Percentiles rank a stretch among this genome's conserved stretches.
Evolutionary conservation across 2,113 vertebrate genomes (phyloP).

Genomic region (Cyprinodon variegatus): DNA sequence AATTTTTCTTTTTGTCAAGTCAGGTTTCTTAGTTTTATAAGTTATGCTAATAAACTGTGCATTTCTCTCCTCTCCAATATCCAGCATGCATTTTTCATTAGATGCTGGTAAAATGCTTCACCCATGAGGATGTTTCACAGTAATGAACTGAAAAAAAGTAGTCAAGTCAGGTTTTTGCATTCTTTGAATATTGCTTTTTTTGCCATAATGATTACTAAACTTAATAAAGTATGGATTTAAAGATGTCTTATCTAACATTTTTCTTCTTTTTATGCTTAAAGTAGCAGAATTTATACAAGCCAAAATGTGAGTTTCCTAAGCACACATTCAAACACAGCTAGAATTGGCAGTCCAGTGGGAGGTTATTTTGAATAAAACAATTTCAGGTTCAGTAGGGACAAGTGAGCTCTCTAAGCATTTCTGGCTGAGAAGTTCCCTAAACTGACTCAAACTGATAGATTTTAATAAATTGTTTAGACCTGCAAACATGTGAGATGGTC

Average conservation of each 20-base stretch:
- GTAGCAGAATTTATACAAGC: not conserved
- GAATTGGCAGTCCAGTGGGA: conserved; percentile 29
- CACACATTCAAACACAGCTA: conserved; percentile 14
- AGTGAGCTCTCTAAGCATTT: conserved; percentile 50
- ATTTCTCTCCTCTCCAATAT: too few relatives aligned
- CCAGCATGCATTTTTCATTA: too few relatives aligned
- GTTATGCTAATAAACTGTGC: too few relatives aligned
- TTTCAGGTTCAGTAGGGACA: conserved; percentile 31
- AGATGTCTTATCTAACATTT: not conserved
- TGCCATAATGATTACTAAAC: not conserved
- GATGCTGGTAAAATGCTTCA: too few relatives aligned
- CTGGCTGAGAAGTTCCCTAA: conserved; percentile 51
- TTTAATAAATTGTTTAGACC: conserved; percentile 5
- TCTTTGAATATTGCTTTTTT: not conserved
- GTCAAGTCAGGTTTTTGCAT: not conserved
- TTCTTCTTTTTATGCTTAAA: not conserved
- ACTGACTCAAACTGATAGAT: conserved; percentile 24
- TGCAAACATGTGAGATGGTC: conserved; percentile 9
- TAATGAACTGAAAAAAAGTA: too few relatives aligned
- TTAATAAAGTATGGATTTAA: not conserved
- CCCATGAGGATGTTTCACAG: too few relatives aligned
- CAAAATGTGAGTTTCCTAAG: conserved; percentile 10
- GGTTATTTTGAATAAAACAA: conserved; percentile 33
- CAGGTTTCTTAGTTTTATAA: too few relatives aligned
- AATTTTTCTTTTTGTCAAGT: too few relatives aligned